phyloP scores from a whole-genome alignment of 2,888 invertebrate species.

The Pharmacophagus antenor region DNA sequence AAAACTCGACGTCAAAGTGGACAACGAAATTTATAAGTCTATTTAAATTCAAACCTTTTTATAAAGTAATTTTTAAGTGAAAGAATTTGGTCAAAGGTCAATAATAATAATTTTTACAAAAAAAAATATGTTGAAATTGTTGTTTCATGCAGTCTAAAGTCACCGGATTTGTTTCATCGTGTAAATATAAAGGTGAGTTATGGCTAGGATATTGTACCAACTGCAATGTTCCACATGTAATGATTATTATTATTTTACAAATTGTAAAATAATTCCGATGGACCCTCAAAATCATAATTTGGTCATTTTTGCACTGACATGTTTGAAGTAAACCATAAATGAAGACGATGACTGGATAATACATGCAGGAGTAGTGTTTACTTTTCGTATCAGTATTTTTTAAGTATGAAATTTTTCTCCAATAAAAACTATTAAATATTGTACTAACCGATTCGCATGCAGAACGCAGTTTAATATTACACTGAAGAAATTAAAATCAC shows the following conservation, averaged over 20 bases:
- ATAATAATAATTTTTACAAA: constrained; percentile 27
- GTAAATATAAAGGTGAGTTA: constrained; percentile 26
- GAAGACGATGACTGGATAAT: too few species aligned
- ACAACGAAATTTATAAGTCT: constrained; percentile 22
- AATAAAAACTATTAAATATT: too few species aligned
- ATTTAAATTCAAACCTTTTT: constrained; percentile 30
- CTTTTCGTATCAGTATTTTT: too few species aligned
- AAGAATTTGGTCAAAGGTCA: constrained; percentile 27
- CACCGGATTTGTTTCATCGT: constrained; percentile 11
- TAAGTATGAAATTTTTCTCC: too few species aligned
- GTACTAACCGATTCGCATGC: too few species aligned
- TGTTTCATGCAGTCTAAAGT: constrained; percentile 10
- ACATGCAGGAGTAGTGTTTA: too few species aligned
- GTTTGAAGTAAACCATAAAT: too few species aligned
- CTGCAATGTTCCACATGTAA: not conserved
- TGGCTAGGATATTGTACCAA: not conserved
- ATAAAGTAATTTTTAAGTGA: constrained; percentile 31
- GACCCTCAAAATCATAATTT: too few species aligned
- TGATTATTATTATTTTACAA: not conserved
- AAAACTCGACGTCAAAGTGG: constrained; percentile 15
- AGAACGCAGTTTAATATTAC: too few species aligned
- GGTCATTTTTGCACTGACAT: too few species aligned
- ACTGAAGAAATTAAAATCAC: too few species aligned
- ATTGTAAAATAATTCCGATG: too few species aligned
- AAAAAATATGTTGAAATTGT: constrained; percentile 44